Evolutionary conservation across 2,797 vertebrate species (phyloP).

Genomic region (Hydrocynus forskahlii): DNA sequence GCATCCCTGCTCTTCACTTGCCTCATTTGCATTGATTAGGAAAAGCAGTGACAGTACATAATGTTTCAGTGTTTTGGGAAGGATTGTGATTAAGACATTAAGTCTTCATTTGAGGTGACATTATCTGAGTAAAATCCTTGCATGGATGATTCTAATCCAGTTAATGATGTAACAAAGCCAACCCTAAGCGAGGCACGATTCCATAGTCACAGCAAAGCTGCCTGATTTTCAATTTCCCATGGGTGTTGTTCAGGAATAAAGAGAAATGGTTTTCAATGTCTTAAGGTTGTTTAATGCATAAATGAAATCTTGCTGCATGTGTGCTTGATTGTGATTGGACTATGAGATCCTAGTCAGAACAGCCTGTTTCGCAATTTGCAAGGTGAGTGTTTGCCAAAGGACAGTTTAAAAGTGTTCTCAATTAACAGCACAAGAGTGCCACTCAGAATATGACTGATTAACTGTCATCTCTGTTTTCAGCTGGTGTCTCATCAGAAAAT

Average conservation of each 20-base stretch:
- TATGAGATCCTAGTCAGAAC: not conserved
- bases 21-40: slow-evolving; percentile 31
- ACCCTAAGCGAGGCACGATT: slow-evolving; percentile 49
- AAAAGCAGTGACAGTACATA: slow-evolving; percentile 38
- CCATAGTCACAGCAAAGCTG: slow-evolving; percentile 48
- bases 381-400: not conserved
- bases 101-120: slow-evolving; percentile 56
- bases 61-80: slow-evolving; percentile 45
- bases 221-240: slow-evolving; percentile 35
- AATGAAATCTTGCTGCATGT: slow-evolving; percentile 18
- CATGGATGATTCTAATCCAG: slow-evolving; percentile 54
- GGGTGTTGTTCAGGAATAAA: slow-evolving; percentile 36
- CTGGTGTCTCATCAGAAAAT: not conserved
- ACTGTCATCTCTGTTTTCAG: not conserved
- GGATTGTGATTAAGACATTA: slow-evolving; percentile 53
- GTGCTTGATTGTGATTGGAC: not conserved
- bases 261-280: slow-evolving; percentile 32
- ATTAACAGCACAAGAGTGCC: not conserved
- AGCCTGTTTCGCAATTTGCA: not conserved
- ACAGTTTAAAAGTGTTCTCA: not conserved
- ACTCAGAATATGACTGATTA: not conserved
- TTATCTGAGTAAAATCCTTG: slow-evolving; percentile 52
- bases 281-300: slow-evolving; percentile 33
- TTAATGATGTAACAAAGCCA: slow-evolving; percentile 59
- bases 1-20: slow-evolving; percentile 1